A percentile compares a stretch with the other conserved stretches of the same genome.
phyloP scores from a whole-genome alignment of 1,140 invertebrate species.

The Drosophila novamexicana region DNA sequence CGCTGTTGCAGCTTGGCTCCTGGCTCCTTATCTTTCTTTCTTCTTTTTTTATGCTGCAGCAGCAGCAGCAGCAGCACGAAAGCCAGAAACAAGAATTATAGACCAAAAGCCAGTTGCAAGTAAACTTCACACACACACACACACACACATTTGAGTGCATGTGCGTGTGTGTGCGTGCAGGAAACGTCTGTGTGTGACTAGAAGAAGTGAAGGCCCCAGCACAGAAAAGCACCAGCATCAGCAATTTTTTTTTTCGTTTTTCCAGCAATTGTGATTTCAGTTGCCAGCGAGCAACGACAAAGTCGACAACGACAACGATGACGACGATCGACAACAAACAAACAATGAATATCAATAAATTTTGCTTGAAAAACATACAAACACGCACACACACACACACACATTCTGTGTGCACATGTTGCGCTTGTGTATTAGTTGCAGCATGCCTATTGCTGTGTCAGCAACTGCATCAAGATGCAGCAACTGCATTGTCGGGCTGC shows the following conservation, averaged over 20 bases:
- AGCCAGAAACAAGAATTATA: slow-evolving; percentile 81
- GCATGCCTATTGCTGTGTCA: slow-evolving; percentile 42
- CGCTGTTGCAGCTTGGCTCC: slow-evolving; percentile 39
- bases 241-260: slow-evolving; percentile 28
- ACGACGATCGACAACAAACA: slow-evolving; percentile 54
- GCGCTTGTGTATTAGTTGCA: slow-evolving; percentile 24
- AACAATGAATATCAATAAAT: slow-evolving; percentile 69
- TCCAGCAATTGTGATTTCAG: slow-evolving; percentile 58
- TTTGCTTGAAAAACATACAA: slow-evolving; percentile 54
- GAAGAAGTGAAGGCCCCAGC: slow-evolving; percentile 55
- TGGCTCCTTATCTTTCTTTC: slow-evolving; percentile 66
- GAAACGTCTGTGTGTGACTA: slow-evolving; percentile 57
- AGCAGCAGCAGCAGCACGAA: slow-evolving; percentile 55
- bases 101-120: slow-evolving; percentile 78
- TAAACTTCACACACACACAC: slow-evolving; percentile 36
- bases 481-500: slow-evolving; percentile 24
- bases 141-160: slow-evolving; percentile 3
- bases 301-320: slow-evolving; percentile 38
- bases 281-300: slow-evolving; percentile 41
- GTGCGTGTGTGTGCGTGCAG: slow-evolving; percentile 31
- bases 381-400: slow-evolving; percentile 17
- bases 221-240: slow-evolving; percentile 29
- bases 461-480: slow-evolving; percentile 52
- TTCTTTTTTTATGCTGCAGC: neutral
- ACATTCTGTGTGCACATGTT: neutral